Evolutionary conservation across 2,113 vertebrate genomes (phyloP), one percentile per base, ranked within the genome.

Genomic region (Herpetotheres cachinnans): DNA sequence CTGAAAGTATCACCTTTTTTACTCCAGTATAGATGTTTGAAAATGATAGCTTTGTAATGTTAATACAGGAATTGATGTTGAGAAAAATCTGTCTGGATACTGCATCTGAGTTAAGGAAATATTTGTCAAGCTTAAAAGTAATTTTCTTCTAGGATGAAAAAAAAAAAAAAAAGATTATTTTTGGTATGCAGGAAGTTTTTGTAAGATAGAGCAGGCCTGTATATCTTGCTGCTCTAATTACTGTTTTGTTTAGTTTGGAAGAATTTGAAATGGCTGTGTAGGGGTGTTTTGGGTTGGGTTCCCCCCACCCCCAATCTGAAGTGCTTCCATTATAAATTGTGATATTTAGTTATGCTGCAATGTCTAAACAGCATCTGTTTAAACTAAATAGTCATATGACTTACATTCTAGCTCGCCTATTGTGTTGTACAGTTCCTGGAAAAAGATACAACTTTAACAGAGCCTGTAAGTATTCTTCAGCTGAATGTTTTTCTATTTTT

Each of bases 391-490:
- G 96, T 30, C 40, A 4, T 94, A 38, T 95, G 44, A 73, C 80
- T 88, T 98, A 16, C 91, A 36, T 97, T 98, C 90, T 94, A 99
- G 99, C 98, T 99, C 82, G 99, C 99, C 59, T 99, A 99, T 97
- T 99, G 99, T 97, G 99, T 99, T 84, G 99, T 99, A 89, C 99
- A 99, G 98, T 99, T 99, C 97, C 97, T 99, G 98, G 99, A 99
- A 96, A 99, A 99, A 97, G 99, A 99, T 90, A 98, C 99, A 46
- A 98, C 99, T n/a, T 98, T 99, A 95, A 99, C 99, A 88, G 99
- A 99, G 95, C 99, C 99, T 89, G 99, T 99, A 99, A 97, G 98
- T 98, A 61, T 44, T 82, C 34, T 90, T 70, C 61, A 52, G 40
- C 70, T 91, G 14, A 24, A 82, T 62, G 14, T 58, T 66, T 94